These are phyloP conservation scores for Spinus pinus DNA, from an alignment of 2,797 vertebrate genomes.

Conservation along the genomic window DNA sequence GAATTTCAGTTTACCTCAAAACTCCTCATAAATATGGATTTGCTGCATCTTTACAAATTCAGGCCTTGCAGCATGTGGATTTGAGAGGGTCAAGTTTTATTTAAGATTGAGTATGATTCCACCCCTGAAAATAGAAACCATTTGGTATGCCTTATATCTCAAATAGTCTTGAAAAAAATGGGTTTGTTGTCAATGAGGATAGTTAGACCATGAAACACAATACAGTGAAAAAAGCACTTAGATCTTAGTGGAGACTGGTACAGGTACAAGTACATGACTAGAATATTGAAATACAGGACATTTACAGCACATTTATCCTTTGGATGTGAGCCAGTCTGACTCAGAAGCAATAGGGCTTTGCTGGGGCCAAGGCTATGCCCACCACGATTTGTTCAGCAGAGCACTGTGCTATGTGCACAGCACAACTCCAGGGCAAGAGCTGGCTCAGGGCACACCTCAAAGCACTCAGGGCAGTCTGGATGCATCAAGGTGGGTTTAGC, in stretches of 20 bases:
- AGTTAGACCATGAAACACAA: neutral
- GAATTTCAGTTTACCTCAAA: neutral
- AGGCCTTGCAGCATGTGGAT: neutral
- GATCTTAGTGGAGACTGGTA: neutral
- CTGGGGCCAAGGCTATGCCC: neutral
- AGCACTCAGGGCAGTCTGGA: neutral
- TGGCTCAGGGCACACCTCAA: neutral
- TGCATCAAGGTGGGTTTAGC: neutral
- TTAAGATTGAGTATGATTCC: neutral
- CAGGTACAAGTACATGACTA: neutral
- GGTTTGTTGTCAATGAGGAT: neutral
- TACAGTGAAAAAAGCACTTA: neutral
- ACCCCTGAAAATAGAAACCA: neutral
- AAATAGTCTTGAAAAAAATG: neutral
- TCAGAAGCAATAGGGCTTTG: neutral
- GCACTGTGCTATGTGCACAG: fast-evolving
- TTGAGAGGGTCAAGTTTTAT: neutral
- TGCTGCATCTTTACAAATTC: neutral
- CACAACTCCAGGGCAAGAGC: neutral
- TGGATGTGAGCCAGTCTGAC: neutral
- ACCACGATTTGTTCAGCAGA: fast-evolving
- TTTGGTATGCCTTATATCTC: neutral
- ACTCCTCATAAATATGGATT: neutral
- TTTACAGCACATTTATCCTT: neutral
- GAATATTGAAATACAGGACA: neutral